Evolutionary conservation across 1,140 invertebrate species (phyloP).

Genomic region (Neocloeon triangulifer): DNA sequence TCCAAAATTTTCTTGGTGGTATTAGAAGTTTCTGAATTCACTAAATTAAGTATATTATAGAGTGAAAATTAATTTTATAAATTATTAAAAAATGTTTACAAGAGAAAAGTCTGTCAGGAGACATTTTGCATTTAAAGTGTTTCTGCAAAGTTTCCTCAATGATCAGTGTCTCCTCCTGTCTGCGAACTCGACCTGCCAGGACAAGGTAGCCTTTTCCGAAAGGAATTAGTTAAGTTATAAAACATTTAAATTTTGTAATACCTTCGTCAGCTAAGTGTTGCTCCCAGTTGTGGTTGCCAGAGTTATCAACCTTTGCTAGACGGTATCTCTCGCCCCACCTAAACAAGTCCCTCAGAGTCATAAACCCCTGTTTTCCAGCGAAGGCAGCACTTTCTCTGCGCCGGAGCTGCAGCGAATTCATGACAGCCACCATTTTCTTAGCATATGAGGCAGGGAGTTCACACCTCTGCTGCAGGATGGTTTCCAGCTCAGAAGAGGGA

Average conservation of each 20-base stretch:
- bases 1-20: slow-evolving; percentile 53
- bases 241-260: slow-evolving; percentile 10
- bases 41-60: slow-evolving; percentile 11
- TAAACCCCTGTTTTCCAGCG: slow-evolving; percentile 84
- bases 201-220: slow-evolving; percentile 48
- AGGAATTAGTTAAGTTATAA: neutral
- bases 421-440: slow-evolving; percentile 78
- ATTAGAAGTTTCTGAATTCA: slow-evolving; percentile 44
- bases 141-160: slow-evolving; percentile 64
- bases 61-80: slow-evolving; percentile 1
- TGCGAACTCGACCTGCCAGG: slow-evolving; percentile 79
- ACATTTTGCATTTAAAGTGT: slow-evolving; percentile 58
- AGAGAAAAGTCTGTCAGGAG: slow-evolving; percentile 52
- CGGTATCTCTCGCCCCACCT: slow-evolving; percentile 92
- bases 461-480: slow-evolving; percentile 77
- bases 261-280: slow-evolving; percentile 93
- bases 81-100: slow-evolving; percentile 12
- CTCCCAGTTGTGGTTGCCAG: slow-evolving; percentile 77
- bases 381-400: slow-evolving; percentile 70
- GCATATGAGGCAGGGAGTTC: slow-evolving; percentile 68
- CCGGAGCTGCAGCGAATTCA: slow-evolving; percentile 62
- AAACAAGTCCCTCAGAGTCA: slow-evolving; percentile 88
- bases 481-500: slow-evolving; percentile 65
- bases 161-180: slow-evolving; percentile 47
- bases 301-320: slow-evolving; percentile 23